Evolutionary conservation across 2,113 vertebrate species (phyloP), one percentile per base, ranked within the genome.

Genomic region (Lophura nycthemera): DNA sequence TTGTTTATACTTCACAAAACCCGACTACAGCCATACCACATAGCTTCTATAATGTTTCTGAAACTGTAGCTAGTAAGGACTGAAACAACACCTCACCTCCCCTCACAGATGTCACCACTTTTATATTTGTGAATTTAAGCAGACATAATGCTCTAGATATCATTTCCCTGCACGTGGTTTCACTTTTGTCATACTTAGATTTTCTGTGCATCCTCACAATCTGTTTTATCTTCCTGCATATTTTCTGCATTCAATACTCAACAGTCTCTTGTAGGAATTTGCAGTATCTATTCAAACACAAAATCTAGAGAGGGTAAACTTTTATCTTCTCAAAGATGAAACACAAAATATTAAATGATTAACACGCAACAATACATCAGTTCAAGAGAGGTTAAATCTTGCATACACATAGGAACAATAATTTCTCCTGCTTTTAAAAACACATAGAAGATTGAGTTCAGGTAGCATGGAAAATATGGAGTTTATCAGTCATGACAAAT

Each of bases 331-430:
- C 52, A 54, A 54, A 54, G 52, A 54, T 54, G 52, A 54, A 54
- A 54, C 27, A 29, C 27, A 29, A 54, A 54, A 77, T 30, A 11
- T 36, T 22, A 67, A 50, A 56, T 22, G 27, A 86, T 36, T 77
- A 43, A 36, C 59, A 48, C 27, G 24, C 21, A 66, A 7, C 7
- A 76, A 17, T 59, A 36, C 16, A 50, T 70, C 45, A 57, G 6
- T 86, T 76, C 65, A 88, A 52, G 59, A 40, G 10, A 72, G 12
- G 32, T 82, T 48, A 79, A 74, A 75, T 78, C n/a, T n/a, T 17
- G 69, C 2, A 40, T n/a, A 45, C 3, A 24, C 5, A 1, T n/a
- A 56, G 5, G 16, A 50, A 45, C 8, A 24, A 36, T 38, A 0
- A 11, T 61, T 80, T 82, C 27, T 75, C 72, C 47, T 79, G 34